Conservation (phyloP, 2,797 vertebrate species). For the Lutjanus campechanus region DNA sequence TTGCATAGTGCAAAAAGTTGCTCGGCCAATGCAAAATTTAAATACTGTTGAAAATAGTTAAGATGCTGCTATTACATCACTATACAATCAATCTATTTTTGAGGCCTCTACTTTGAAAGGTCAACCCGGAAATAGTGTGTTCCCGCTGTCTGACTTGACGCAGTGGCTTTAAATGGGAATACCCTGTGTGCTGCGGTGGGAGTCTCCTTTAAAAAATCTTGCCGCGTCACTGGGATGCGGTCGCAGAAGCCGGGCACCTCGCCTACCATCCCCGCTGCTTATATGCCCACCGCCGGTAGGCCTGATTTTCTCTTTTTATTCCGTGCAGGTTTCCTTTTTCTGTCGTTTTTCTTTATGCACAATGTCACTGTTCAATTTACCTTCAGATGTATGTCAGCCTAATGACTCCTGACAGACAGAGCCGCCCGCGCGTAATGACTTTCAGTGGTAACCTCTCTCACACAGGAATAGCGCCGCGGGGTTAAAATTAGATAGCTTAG, state of each 20-base stretch:
- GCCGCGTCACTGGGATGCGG: slow-evolving; percentile 78
- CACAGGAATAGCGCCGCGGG: slow-evolving; percentile 61
- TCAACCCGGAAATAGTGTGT: neutral
- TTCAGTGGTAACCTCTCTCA: slow-evolving; percentile 60
- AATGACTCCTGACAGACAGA: slow-evolving; percentile 45
- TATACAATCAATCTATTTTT: no score
- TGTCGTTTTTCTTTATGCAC: neutral
- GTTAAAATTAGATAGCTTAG: slow-evolving; percentile 79
- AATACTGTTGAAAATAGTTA: no score
- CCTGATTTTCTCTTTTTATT: slow-evolving; percentile 22
- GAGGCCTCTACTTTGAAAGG: slow-evolving; percentile 60
- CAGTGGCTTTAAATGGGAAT: slow-evolving; percentile 66
- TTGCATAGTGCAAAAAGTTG: no score
- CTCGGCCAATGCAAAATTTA: no score
- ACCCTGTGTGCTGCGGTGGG: slow-evolving; percentile 58
- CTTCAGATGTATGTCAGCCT: slow-evolving; percentile 3
- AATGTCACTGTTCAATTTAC: neutral
- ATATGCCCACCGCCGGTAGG: slow-evolving; percentile 67
- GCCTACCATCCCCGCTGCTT: slow-evolving; percentile 37
- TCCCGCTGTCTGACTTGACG: neutral
- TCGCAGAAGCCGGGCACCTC: slow-evolving; percentile 67
- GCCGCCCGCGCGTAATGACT: slow-evolving; percentile 56
- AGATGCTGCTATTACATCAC: no score
- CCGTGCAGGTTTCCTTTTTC: neutral
- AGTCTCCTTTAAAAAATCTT: slow-evolving; percentile 74